Percentiles rank a stretch among this genome's conserved stretches.
These are phyloP conservation scores for Sinocyclocheilus grahami DNA, from an alignment of 2,113 vertebrate species.

Conservation along the genomic window DNA sequence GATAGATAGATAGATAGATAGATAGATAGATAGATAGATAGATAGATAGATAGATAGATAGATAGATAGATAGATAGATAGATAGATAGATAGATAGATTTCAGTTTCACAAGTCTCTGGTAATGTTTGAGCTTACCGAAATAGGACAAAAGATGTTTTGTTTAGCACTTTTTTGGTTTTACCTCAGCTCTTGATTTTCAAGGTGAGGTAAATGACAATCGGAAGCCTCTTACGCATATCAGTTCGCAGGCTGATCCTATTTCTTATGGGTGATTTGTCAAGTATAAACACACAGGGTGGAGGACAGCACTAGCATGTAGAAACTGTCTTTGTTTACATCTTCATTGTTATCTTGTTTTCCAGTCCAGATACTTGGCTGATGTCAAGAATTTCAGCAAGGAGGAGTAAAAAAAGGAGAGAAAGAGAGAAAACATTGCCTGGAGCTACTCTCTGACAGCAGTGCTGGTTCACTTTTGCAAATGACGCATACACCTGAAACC, in stretches of 20 bases:
- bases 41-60: neutral
- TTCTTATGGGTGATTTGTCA: constrained; percentile 52
- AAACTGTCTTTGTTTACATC: constrained; percentile 42
- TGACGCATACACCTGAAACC: constrained; percentile 53
- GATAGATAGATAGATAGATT: neutral
- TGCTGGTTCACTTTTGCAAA: constrained; percentile 39
- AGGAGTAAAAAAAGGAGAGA: constrained; percentile 7
- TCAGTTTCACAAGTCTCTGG: neutral
- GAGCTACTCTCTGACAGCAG: constrained; percentile 53
- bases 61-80: neutral
- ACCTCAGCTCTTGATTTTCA: constrained; percentile 42
- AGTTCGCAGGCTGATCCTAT: constrained; percentile 48
- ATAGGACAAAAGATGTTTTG: constrained; percentile 15
- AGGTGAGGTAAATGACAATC: constrained; percentile 51
- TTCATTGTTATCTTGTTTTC: constrained; percentile 59
- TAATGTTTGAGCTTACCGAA: neutral
- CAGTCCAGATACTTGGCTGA: constrained; percentile 46
- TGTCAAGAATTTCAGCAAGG: constrained; percentile 36
- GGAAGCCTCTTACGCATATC: constrained; percentile 57
- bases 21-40: neutral
- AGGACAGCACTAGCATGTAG: constrained; percentile 43
- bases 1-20: constrained; percentile 5
- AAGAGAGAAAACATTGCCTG: constrained; percentile 48
- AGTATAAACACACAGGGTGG: constrained; percentile 37
- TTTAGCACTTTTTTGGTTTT: constrained; percentile 50